Base-by-base conservation (phyloP, 2,797 vertebrate species). In the Lithobates pipiens region DNA sequence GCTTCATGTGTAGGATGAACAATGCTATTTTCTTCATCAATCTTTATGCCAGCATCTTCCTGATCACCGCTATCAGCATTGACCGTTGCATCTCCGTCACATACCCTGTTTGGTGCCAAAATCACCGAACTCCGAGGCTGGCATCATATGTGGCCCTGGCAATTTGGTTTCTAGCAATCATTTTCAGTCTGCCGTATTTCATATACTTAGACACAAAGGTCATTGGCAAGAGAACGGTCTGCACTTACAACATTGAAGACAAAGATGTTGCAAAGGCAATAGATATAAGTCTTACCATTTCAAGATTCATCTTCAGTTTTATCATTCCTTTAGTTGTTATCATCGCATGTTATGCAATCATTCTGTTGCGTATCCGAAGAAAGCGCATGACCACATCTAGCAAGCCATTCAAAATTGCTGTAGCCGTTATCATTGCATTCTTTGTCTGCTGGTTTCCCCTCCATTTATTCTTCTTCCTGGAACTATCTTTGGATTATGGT, bases 21-120 rank as follows among this genome's bases (percentile, higher is more conserved):
- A 96, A 93, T 89, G 93, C 95, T 1, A 86, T 97, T 0, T 93
- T 92, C 0, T 97, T 96, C 82, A 93, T 97, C 54, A 97, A 97
- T 91, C 96, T 97, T 95, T 98, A 96, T 7, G 95, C 96, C 86
- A 98, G 97, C 0, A 95, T 97, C 79, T 97, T 96, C 93, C 94
- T 96, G 63, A 91, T 98, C 90, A 95, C 93, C 0, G 93, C 97
- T 89, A 97, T 98, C 92, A 98, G 97, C 77, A 87, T 95, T 61
- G 97, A 97, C 88, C 95, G 96, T 80, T 97, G 94, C 0, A 44
- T 97, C 73, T 96, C 95, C 0, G 96, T 97, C 88, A 94, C 96
- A 44, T 92, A 91, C 87, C 96, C 97, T 0, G 89, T 98, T 80
- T 98, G 97, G 96, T 95, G 95, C 10, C 96, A 96, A 91, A 98